A percentile compares a stretch with the other conserved stretches of the same genome.
phyloP scores from a whole-genome alignment of 2,888 invertebrate genomes.

The Melieria omissa region DNA sequence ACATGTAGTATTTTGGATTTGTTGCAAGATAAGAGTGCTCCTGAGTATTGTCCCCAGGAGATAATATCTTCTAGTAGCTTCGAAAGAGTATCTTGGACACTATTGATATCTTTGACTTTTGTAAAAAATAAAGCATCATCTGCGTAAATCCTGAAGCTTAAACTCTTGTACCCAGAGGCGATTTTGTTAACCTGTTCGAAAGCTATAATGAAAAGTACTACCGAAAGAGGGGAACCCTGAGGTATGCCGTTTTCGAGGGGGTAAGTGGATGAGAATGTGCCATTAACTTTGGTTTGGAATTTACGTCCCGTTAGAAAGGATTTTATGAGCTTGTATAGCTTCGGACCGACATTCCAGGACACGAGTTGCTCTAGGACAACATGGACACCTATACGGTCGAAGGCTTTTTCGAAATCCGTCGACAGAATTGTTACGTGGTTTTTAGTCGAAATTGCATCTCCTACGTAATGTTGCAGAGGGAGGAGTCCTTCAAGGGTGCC shows the following conservation, averaged over 20 bases:
- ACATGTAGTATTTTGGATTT: conserved; percentile 11
- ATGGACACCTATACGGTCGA: conserved; percentile 30
- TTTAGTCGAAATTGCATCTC: conserved; percentile 16
- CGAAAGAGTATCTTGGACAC: conserved; percentile 6
- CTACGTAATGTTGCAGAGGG: conserved; percentile 32
- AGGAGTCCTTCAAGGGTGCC: conserved; percentile 34
- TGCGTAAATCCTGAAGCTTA: conserved; percentile 6
- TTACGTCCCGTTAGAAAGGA: conserved; percentile 11
- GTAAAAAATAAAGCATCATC: conserved; percentile 11
- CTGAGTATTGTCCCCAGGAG: conserved; percentile 17
- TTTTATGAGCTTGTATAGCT: conserved; percentile 17
- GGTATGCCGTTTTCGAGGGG: conserved; percentile 10
- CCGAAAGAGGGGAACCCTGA: conserved; percentile 1
- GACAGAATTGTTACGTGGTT: conserved; percentile 26
- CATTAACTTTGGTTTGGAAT: neutral
- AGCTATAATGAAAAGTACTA: conserved; percentile 10
- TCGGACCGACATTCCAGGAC: conserved; percentile 17
- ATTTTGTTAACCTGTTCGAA: too few relatives aligned
- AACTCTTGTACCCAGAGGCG: too few relatives aligned
- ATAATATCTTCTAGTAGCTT: conserved; percentile 12
- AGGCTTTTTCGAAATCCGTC: conserved; percentile 35
- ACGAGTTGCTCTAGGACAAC: conserved; percentile 26
- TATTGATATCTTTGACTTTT: conserved; percentile 9
- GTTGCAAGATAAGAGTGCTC: neutral
- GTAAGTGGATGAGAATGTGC: neutral